Conservation (phyloP, 2,797 vertebrate genomes). For the Anas flavirostris region DNA sequence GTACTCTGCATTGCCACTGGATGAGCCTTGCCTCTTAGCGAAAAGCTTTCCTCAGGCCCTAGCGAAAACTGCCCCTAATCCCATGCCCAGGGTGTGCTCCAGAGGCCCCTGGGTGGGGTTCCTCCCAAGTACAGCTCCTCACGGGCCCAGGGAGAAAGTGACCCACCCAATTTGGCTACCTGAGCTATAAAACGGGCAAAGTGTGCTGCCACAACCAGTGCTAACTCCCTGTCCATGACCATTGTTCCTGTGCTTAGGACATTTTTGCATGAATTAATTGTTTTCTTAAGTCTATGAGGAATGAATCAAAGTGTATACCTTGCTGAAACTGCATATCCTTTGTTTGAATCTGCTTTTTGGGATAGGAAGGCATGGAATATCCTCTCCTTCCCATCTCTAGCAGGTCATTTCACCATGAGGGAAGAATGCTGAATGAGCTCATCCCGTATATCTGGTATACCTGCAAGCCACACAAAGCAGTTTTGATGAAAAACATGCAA, state of each 20-base stretch:
- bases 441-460: not conserved
- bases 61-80: not conserved
- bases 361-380: not conserved
- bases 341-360: not conserved
- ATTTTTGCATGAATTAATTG: not conserved
- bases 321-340: slow-evolving; percentile 21
- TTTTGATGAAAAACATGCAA: not conserved
- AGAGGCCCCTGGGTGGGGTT: not conserved
- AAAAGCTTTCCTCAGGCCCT: not conserved
- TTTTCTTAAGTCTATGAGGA: not conserved
- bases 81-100: not conserved
- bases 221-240: not conserved
- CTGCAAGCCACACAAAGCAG: not conserved
- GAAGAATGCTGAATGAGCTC: slow-evolving; percentile 2
- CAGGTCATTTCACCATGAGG: not conserved
- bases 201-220: not conserved
- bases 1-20: not conserved
- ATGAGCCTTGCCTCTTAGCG: not conserved
- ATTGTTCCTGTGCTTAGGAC: not conserved
- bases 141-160: not conserved
- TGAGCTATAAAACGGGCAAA: not conserved
- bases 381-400: not conserved
- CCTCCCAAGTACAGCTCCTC: rapidly evolving
- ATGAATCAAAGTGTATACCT: not conserved
- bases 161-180: not conserved